Evolutionary conservation across 1,140 invertebrate species (phyloP), one percentile per base, ranked within the genome.

Genomic region (Monomorium pharaonis): DNA sequence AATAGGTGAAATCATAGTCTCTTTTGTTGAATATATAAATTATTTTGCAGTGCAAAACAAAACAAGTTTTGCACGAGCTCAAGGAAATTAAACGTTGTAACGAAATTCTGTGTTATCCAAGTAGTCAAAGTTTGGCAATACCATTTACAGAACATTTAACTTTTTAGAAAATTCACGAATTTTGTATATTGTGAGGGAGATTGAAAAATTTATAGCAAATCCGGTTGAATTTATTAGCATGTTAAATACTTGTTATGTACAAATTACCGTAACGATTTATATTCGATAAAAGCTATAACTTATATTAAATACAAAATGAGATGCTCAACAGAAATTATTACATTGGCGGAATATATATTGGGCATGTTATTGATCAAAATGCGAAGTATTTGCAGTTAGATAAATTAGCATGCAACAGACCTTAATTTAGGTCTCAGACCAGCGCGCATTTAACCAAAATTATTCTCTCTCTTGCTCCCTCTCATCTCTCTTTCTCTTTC

Each of bases 31-130:
- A 77, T 42, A 42, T 44, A 44, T 42, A 24, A 44, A 63, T 77
- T 77, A 49, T 44, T 77, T 77, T 77, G 42, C 75, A 63, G 63
- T 63, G 75, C 56, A 63, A 63, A 77, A 47, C 56, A 63, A 63
- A 77, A 47, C 58, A 12, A 77, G 24, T 62, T 63, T 30, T 47
- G 18, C 18, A 6, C 27, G 24, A 77, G n/a, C 49, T 77, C 2
- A 77, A n/a, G 10, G 16, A 44, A 44, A 77, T 77, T 62, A 63
- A 63, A 77, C 58, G 47, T 63, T 10, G 44, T 77, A 63, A 63
- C 54, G 18, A 24, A 44, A 49, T 47, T 44, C 18, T n/a, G 4
- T 4, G 63, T 77, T 77, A 77, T 30, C n/a, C 27, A 14, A 77
- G 58, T 7, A 54, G 7, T 3, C 58, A 30, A 77, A 77, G 16